These are phyloP conservation scores for Tachystola acroxantha DNA, from an alignment of 2,888 invertebrate species.

Conservation along the genomic window DNA sequence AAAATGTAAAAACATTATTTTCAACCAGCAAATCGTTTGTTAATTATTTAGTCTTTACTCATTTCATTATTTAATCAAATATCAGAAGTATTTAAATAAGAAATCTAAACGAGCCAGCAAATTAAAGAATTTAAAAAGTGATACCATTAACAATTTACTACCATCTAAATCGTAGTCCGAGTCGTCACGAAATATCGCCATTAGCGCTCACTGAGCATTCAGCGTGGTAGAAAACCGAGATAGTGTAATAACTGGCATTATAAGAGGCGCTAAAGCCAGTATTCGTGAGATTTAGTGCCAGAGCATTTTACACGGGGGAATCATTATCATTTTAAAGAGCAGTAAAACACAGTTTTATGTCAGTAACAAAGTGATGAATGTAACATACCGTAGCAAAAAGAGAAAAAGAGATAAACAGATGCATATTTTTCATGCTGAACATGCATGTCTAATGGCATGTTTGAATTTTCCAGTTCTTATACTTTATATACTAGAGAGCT, in stretches of 20 bases:
- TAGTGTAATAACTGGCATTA: slow-evolving; percentile 2
- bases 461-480: too few relatives aligned
- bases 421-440: not conserved
- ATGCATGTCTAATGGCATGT: too few relatives aligned
- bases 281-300: slow-evolving; percentile 3
- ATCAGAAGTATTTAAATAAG: too few relatives aligned
- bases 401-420: not conserved
- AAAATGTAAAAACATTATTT: too few relatives aligned
- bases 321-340: slow-evolving; percentile 5
- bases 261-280: slow-evolving; percentile 3
- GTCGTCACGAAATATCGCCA: slow-evolving; percentile 11
- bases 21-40: too few relatives aligned
- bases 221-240: slow-evolving; percentile 1
- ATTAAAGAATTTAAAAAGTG: too few relatives aligned
- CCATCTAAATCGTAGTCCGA: not conserved
- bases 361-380: not conserved
- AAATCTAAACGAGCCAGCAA: too few relatives aligned
- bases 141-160: not conserved
- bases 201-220: not conserved
- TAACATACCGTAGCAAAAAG: not conserved
- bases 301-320: slow-evolving; percentile 2
- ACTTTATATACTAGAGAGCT: too few relatives aligned
- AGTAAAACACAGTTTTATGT: not conserved
- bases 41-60: too few relatives aligned
- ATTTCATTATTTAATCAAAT: too few relatives aligned